Conservation (phyloP, 1,140 invertebrate genomes). For the Musca domestica region DNA sequence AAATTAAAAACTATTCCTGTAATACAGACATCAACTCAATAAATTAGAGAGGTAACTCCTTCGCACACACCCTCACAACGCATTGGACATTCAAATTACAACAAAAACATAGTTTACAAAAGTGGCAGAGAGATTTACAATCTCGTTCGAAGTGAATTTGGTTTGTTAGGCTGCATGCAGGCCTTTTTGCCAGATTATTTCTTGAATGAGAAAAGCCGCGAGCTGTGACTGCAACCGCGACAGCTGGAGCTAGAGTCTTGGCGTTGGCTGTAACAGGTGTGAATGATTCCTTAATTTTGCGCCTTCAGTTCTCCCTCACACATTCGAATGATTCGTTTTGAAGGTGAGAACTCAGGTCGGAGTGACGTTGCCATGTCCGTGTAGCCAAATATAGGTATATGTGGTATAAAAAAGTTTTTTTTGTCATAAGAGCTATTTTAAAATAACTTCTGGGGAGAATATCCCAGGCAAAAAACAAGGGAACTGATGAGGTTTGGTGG, state of each 20-base stretch:
- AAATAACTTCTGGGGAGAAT: neutral
- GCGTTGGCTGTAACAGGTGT: conserved; percentile 35
- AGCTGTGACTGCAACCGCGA: neutral
- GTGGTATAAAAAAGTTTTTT: neutral
- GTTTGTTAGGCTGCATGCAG: neutral
- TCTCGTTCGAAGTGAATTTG: neutral
- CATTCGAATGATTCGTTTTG: neutral
- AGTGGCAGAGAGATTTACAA: neutral
- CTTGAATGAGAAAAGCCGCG: neutral
- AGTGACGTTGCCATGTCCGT: no score
- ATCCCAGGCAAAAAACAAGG: no score
- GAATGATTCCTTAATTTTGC: conserved; percentile 54
- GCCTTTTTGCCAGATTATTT: no score
- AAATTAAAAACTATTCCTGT: conserved; percentile 18
- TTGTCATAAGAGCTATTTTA: neutral
- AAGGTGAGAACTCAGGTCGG: neutral
- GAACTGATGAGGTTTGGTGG: no score
- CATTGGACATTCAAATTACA: neutral
- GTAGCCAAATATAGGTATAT: neutral
- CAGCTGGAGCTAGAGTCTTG: neutral
- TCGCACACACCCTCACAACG: neutral
- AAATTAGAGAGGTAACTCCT: conserved; percentile 38
- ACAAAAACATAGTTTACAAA: neutral
- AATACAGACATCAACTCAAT: conserved; percentile 53
- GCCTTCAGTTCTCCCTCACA: conserved; percentile 34